Evolutionary conservation across 2,888 invertebrate species (phyloP), one percentile per base, ranked within the genome.

Genomic region (Odontomyia ornata): DNA sequence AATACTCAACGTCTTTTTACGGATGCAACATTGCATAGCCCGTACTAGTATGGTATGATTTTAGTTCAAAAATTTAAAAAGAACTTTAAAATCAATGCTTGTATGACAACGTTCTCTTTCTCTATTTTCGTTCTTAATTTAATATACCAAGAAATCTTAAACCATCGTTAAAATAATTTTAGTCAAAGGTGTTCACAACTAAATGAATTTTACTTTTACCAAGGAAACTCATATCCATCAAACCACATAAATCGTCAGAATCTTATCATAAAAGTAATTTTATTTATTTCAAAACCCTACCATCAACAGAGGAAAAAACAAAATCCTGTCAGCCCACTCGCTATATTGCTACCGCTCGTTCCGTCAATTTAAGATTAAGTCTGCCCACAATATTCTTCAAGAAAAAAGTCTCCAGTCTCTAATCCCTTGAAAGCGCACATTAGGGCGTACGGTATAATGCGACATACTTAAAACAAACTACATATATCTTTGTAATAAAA

Each of bases 201-300:
- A n/a, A n/a, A n/a, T n/a, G n/a, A n/a, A n/a, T n/a, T n/a, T n/a
- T n/a, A n/a, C n/a, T n/a, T n/a, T n/a, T n/a, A n/a, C n/a, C n/a
- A n/a, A n/a, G n/a, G n/a, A n/a, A n/a, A 36, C 36, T 9, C 36
- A 36, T 5, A 36, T 9, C 3, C 36, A 36, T 36, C 3, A 36
- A 36, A 36, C 36, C 52, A 18, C 4, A 52, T 52, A 18, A 52
- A 52, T 52, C 15, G 13, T 9, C 52, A 9, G 13, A 52, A 52
- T 52, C 52, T 52, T 52, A 52, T 52, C 52, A 52, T 52, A 9
- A 52, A 52, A n/a, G n/a, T 18, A n/a, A 52, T 52, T 36, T 52
- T 52, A 52, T 52, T 4, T 4, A 18, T 52, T 52, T 15, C 52
- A 52, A 52, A 52, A 13, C 15, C 52, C 4, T n/a, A 13, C 52